Base-by-base conservation (phyloP, 2,113 vertebrate species). In the Albula glossodonta region DNA sequence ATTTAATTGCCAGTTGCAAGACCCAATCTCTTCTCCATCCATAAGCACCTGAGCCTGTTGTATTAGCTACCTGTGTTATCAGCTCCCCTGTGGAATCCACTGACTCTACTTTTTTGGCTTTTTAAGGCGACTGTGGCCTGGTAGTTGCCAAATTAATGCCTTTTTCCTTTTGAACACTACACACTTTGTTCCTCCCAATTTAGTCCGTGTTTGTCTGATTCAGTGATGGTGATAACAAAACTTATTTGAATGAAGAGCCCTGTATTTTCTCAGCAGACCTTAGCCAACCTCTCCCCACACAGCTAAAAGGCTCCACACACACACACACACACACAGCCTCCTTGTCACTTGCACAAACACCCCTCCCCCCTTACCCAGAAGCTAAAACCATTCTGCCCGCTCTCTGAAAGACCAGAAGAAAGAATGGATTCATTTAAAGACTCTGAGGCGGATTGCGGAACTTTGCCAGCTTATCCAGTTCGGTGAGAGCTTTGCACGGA, bases 1-100 rank as follows among this genome's bases (percentile, higher is more conserved):
- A 22, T 86, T 91, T 92, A 89, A 90, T 89, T 87, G 87, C 88
- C 81, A 90, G 90, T 88, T 89, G 88, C 82, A 86, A 86, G 53
- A 88, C 87, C 83, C 86, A 8, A n/a, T 48, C 81, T 82, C 86
- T 22, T 5, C 17, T 66, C 7, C 60, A 15, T 78, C 84, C 41
- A n/a, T 74, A 74, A 74, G 70, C 22, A 74, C 70, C n/a, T 22
- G 4, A 31, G 70, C 70, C 60, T 22, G 17, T 19, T 1, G 60
- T 22, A 22, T 22, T 19, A 66, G 17, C 60, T 13, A 15, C 10
- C 17, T 13, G 11, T 60, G 56, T 60, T 60, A 11, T 9, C 56
- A 22, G 60, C 60, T 66, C 60, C 60, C 15, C 60, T 22, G 60
- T 19, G 60, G 17, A 4, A 22, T 22, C 60, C 22, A 4, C 60